Evolutionary conservation across 2,113 vertebrate species (phyloP), one percentile per base, ranked within the genome.

Genomic region (Herpailurus yagouaroundi): DNA sequence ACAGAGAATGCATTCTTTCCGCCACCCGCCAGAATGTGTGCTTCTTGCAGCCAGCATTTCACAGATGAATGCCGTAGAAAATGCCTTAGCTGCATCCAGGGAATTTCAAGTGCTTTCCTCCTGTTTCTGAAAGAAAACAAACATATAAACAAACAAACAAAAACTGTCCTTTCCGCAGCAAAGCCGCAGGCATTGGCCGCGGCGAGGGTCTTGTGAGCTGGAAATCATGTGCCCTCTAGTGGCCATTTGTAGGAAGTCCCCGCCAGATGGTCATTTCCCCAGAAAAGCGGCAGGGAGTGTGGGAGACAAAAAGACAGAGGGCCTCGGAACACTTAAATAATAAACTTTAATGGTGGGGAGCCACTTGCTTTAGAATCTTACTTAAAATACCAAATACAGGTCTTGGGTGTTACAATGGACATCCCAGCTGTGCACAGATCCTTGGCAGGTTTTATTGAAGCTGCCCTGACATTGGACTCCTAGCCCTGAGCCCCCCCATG

Each of bases 181-280:
- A 89, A 96, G 94, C 38, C 55, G 15, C 79, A n/a, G 82, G 71
- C 90, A 77, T 68, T 87, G 92, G 55, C 94, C 69, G 86, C 14
- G 27, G 19, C 15, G 21, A 63, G 25, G 31, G 50, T 27, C 33
- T 36, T 57, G 6, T 23, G 90, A 86, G 38, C 92, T 77, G 92
- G 96, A 86, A 94, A 50, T 52, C 80, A 57, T 76, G 50, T 84
- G 97, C 98, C 97, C 97, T 97, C 98, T 97, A 88, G 95, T 96
- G 98, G 97, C 81, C 92, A 79, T 91, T 41, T 2, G 21, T 23
- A 36, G 87, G 90, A 97, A 94, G 89, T 96, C 36, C 57, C 60
- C 10, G 19, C 69, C 96, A 82, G 76, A 89, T 91, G 95, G 96
- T 41, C 66, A 4, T 74, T 86, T 71, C 55, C n/a, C 10, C 80